Conservation (phyloP, 2,113 vertebrate species). For the Hoplias malabaricus region DNA sequence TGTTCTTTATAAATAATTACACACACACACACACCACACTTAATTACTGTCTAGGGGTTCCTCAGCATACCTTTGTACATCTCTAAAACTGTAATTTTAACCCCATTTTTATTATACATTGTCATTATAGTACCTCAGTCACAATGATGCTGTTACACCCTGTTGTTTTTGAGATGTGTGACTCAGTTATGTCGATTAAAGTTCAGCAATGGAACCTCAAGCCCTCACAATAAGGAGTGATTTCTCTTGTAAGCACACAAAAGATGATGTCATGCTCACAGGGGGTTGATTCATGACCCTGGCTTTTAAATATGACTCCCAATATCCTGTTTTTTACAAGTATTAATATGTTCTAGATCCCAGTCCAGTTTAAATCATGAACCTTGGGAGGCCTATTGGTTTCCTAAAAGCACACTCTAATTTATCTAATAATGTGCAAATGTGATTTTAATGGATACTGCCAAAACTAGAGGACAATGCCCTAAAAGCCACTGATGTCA, state of each 20-base stretch:
- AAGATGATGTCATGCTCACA: slow-evolving; percentile 27
- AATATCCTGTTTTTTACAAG: slow-evolving; percentile 13
- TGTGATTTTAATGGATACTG: slow-evolving; percentile 15
- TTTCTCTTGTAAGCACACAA: slow-evolving; percentile 43
- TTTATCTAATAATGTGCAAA: slow-evolving; percentile 38
- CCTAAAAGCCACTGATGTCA: slow-evolving; percentile 47
- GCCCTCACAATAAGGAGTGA: slow-evolving; percentile 58
- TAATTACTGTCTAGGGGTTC: slow-evolving; percentile 28
- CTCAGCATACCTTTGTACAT: slow-evolving; percentile 40
- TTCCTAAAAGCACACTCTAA: slow-evolving; percentile 11
- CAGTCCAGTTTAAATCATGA: slow-evolving; percentile 31
- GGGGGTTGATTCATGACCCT: slow-evolving; percentile 9
- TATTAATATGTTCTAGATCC: slow-evolving; percentile 35
- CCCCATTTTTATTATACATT: slow-evolving; percentile 49
- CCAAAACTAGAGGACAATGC: slow-evolving; percentile 34
- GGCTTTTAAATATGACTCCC: background rate
- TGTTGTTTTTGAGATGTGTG: slow-evolving; percentile 59
- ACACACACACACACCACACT: slow-evolving; percentile 24
- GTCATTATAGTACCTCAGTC: slow-evolving; percentile 69
- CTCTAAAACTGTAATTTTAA: slow-evolving; percentile 45
- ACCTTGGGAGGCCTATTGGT: slow-evolving; percentile 26
- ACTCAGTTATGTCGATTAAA: slow-evolving; percentile 70
- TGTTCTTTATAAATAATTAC: slow-evolving; percentile 38
- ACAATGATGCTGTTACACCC: slow-evolving; percentile 55
- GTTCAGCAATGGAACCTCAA: slow-evolving; percentile 52